Conservation (phyloP, 2,797 vertebrate species). For the Enteromius afrohamiltoni region DNA sequence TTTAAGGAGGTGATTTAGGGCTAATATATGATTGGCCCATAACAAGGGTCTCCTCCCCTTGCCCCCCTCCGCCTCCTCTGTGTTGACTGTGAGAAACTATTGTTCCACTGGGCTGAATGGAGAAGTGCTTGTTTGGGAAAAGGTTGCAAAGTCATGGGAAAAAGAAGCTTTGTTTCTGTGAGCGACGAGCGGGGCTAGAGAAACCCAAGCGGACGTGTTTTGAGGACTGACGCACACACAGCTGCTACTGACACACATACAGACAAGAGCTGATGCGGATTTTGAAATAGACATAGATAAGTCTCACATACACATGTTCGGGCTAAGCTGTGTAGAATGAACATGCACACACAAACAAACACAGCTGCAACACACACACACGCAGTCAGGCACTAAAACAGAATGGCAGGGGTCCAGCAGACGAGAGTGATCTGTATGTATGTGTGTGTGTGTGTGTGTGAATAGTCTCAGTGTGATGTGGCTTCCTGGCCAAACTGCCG, state of each 20-base stretch:
- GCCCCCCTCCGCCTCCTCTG: constrained; percentile 59
- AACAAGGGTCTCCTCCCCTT: constrained; percentile 74
- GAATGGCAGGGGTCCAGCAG: constrained; percentile 55
- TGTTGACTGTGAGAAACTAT: constrained; percentile 84
- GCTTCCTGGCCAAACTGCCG: constrained; percentile 50
- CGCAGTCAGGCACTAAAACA: constrained; percentile 59
- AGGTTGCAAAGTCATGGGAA: constrained; percentile 92
- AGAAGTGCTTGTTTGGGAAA: constrained; percentile 84
- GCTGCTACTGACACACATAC: constrained; percentile 70
- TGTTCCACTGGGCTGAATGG: constrained; percentile 78
- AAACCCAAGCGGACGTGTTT: constrained; percentile 77
- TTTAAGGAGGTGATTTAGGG: constrained; percentile 61
- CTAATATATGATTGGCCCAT: constrained; percentile 67
- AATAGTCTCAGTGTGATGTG: constrained; percentile 58
- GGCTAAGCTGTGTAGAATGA: constrained; percentile 22
- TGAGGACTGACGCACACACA: constrained; percentile 76
- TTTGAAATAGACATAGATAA: constrained; percentile 49
- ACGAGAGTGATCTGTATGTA: constrained; percentile 14
- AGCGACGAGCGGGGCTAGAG: constrained; percentile 76
- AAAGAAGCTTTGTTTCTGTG: constrained; percentile 77
- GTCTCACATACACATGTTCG: constrained; percentile 44
- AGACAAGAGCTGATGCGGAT: constrained; percentile 58
- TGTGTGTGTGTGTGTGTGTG: constrained; percentile 42
- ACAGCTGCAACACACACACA: constrained; percentile 46
- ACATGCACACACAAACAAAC: constrained; percentile 44